phyloP scores from a whole-genome alignment of 2,113 vertebrate genomes.

The Macrotis lagotis region DNA sequence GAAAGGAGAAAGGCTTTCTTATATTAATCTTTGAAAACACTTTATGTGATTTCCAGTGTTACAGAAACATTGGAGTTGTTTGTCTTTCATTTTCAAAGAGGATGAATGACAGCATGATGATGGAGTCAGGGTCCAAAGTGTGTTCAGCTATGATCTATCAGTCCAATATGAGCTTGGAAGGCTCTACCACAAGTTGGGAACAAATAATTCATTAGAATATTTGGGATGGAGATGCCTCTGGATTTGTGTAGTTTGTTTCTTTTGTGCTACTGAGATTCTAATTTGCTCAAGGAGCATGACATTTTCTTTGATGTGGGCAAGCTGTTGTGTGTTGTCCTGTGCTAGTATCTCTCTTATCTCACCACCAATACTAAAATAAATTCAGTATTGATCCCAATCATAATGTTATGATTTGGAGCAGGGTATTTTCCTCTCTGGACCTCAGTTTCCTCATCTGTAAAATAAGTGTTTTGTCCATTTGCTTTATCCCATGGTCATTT shows the following conservation, averaged over 20 bases:
- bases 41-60: neutral
- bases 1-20: neutral
- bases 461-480: neutral
- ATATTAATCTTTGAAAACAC: neutral
- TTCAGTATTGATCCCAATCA: neutral
- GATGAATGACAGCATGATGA: neutral
- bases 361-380: neutral
- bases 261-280: neutral
- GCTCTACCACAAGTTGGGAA: neutral
- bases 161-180: neutral
- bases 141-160: neutral
- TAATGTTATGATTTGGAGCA: neutral
- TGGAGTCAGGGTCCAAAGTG: neutral
- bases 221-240: neutral
- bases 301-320: neutral
- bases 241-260: neutral
- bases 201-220: neutral
- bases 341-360: neutral
- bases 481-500: neutral
- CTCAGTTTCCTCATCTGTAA: neutral
- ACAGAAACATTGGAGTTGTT: neutral
- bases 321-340: neutral
- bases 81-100: no score
- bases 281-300: neutral
- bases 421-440: neutral